These are phyloP conservation scores for Strix uralensis DNA, from an alignment of 2,113 vertebrate genomes.

Conservation along the genomic window DNA sequence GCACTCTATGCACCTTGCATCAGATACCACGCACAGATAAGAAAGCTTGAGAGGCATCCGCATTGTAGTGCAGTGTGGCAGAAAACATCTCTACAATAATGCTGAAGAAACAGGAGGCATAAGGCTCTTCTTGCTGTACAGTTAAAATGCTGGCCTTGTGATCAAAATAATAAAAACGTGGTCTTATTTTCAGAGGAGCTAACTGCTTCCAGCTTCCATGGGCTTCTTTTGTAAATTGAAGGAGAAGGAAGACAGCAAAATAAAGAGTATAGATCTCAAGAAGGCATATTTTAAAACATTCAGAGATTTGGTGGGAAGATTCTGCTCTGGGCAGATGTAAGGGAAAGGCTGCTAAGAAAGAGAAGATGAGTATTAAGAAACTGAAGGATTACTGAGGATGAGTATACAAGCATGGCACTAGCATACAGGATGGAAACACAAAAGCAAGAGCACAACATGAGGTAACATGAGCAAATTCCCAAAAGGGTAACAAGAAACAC, in stretches of 20 bases:
- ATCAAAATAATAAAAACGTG: background rate
- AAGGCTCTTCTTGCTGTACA: background rate
- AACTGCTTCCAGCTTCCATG: background rate
- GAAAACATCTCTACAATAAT: background rate
- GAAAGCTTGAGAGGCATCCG: background rate
- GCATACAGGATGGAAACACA: background rate
- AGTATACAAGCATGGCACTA: background rate
- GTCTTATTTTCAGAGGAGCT: background rate
- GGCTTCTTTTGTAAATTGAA: background rate
- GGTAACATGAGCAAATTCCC: background rate
- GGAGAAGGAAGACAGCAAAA: background rate
- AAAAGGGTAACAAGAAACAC: background rate
- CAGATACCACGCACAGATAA: conserved; percentile 12
- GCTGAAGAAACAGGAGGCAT: background rate
- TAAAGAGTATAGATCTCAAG: background rate
- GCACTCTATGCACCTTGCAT: background rate
- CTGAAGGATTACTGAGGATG: background rate
- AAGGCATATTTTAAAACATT: background rate
- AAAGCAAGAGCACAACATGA: background rate
- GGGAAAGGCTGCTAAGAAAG: background rate
- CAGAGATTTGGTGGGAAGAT: background rate
- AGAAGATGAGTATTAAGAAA: background rate
- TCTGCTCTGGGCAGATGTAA: background rate
- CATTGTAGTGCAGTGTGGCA: background rate
- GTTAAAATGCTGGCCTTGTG: background rate